Percentiles rank a stretch among this genome's conserved stretches.
Conservation (phyloP, 2,797 vertebrate genomes). For the Austrolebias charrua region DNA sequence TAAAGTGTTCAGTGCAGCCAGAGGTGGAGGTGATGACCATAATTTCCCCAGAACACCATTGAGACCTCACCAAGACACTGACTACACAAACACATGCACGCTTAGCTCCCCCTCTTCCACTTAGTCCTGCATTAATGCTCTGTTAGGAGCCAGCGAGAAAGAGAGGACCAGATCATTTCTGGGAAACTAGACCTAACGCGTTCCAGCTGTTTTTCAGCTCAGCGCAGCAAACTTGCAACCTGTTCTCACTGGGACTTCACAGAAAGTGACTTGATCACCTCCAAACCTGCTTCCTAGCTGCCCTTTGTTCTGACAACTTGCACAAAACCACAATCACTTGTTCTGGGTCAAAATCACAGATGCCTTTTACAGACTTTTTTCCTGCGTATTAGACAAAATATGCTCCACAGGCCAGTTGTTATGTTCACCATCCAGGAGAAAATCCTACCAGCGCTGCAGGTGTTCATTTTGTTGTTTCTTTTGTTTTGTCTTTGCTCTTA, state of each 20-base stretch:
- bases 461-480: neutral
- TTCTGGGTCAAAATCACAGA: constrained; percentile 16
- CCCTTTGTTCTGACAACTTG: constrained; percentile 16
- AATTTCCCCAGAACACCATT: constrained; percentile 59
- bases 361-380: neutral
- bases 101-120: constrained; percentile 30
- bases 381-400: constrained; percentile 3
- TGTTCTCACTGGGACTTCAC: constrained; percentile 58
- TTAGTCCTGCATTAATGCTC: constrained; percentile 52
- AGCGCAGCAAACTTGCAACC: constrained; percentile 51
- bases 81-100: constrained; percentile 9
- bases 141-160: constrained; percentile 53
- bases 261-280: constrained; percentile 39
- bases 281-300: constrained; percentile 27
- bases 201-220: constrained; percentile 74
- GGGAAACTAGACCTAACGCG: constrained; percentile 70
- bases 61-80: constrained; percentile 39
- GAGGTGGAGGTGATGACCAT: constrained; percentile 69
- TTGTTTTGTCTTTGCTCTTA: too few relatives aligned
- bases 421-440: constrained; percentile 6
- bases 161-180: constrained; percentile 70
- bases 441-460: neutral
- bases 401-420: constrained; percentile 8
- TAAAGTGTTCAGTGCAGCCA: constrained; percentile 50
- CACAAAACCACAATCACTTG: constrained; percentile 2